These are phyloP conservation scores for Camelus dromedarius DNA, from an alignment of 2,113 vertebrate genomes.

Conservation along the genomic window DNA sequence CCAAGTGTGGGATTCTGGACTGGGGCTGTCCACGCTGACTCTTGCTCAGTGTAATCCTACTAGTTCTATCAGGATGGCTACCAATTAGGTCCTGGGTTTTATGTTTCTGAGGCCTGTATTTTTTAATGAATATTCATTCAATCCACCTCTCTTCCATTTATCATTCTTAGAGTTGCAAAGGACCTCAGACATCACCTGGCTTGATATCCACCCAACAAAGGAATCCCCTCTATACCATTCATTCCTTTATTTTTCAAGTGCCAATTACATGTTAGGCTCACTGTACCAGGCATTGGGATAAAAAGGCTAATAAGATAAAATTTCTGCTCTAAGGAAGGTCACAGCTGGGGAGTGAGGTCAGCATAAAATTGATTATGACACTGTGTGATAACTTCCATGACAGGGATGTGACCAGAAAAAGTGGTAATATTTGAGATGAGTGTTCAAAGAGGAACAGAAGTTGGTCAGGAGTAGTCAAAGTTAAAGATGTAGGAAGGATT, in stretches of 20 bases:
- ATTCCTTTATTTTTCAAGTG: slow-evolving; percentile 22
- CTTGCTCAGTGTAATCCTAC: background rate
- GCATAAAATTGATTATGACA: background rate
- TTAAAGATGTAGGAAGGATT: background rate
- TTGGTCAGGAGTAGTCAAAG: background rate
- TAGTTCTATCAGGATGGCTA: background rate
- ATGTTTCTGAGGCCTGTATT: background rate
- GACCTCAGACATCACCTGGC: background rate
- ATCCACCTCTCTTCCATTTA: background rate
- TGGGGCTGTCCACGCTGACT: background rate
- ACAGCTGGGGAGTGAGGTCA: background rate
- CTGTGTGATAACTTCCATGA: background rate
- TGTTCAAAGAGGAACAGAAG: background rate
- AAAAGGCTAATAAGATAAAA: slow-evolving; percentile 2
- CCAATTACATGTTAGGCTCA: background rate
- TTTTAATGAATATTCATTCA: background rate
- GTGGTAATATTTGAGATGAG: background rate
- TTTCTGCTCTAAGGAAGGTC: background rate
- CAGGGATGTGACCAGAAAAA: background rate
- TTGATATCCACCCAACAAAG: background rate
- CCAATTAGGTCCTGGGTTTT: background rate
- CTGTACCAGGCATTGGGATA: background rate
- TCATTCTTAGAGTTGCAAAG: background rate
- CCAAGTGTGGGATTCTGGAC: background rate
- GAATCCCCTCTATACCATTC: background rate